phyloP scores from a whole-genome alignment of 1,140 invertebrate genomes.

The Trachymyrmex septentrionalis region DNA sequence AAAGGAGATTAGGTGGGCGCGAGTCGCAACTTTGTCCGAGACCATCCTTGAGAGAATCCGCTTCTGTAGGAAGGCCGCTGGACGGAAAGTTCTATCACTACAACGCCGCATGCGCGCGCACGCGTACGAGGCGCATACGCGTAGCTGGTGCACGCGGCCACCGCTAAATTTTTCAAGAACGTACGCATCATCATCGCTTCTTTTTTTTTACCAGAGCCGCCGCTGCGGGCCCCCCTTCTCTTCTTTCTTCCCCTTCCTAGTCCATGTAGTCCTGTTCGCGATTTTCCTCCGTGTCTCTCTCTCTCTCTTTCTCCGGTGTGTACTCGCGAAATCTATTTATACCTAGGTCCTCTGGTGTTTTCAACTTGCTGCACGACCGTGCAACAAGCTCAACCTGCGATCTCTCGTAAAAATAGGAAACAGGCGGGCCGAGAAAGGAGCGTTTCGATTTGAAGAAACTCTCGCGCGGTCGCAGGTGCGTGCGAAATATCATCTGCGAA shows the following conservation, averaged over 20 bases:
- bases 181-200: constrained; percentile 57
- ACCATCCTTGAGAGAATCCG: constrained; percentile 49
- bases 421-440: constrained; percentile 31
- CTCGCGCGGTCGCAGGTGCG: constrained; percentile 47
- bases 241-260: not conserved
- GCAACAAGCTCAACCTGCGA: constrained; percentile 70
- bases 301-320: constrained; percentile 13
- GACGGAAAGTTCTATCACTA: constrained; percentile 13
- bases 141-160: constrained; percentile 26
- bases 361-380: constrained; percentile 72
- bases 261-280: not conserved
- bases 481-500: constrained; percentile 44
- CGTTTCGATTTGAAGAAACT: constrained; percentile 21
- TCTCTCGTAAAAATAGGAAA: constrained; percentile 75
- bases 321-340: constrained; percentile 74
- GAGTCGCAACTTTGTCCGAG: constrained; percentile 2
- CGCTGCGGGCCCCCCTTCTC: not conserved
- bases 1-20: constrained; percentile 9
- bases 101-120: not conserved
- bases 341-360: constrained; percentile 74
- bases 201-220: constrained; percentile 55
- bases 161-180: constrained; percentile 62
- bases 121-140: not conserved
- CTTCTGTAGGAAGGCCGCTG: not conserved
- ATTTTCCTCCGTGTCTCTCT: constrained; percentile 46